Evolutionary conservation across 2,797 vertebrate genomes (phyloP), one percentile per base, ranked within the genome.

Genomic region (Eupleurogrammus muticus): DNA sequence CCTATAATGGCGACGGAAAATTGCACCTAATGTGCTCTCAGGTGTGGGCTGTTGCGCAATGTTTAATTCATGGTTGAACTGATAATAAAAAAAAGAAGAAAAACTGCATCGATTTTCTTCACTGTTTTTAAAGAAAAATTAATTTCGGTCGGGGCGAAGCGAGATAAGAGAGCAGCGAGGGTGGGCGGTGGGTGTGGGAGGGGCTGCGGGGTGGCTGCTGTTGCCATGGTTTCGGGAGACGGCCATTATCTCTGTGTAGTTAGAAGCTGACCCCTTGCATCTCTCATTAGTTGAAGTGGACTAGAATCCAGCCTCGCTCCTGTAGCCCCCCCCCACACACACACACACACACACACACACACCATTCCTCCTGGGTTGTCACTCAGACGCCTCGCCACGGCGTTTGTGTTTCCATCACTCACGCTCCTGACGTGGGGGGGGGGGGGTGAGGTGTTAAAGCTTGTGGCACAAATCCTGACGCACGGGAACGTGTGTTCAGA

Each of bases 241-340:
- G 82, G 92, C 87, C 90, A 94, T 94, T 94, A 93, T 93, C 89
- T 90, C 79, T 89, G 88, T 90, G 91, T 92, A 89, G 91, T 91
- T 90, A 91, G 84, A 92, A 70, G 80, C 87, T 92, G 92, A 92
- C 88, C 93, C 86, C 73, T 86, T 87, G 90, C 75, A 89, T 92
- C 90, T 86, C 91, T 93, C 93, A 94, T 94, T 94, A 94, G 92
- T 81, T 92, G 92, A 89, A 94, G 91, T 92, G 88, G 91, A 89
- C 89, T 86, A 89, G 74, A 87, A 77, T 89, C 76, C 83, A 83
- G 75, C 71, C 77, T 84, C 78, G 76, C 77, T 55, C 68, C 47
- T 59, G 58, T 16, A 58, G 76, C 73, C 78, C 63, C 49, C 66
- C 14, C 34, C 16, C 19, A 7, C 23, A 5, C n/a, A 46, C 20